Evolutionary conservation across 2,888 invertebrate genomes (phyloP).

Genomic region (Lochmaea crataegi): DNA sequence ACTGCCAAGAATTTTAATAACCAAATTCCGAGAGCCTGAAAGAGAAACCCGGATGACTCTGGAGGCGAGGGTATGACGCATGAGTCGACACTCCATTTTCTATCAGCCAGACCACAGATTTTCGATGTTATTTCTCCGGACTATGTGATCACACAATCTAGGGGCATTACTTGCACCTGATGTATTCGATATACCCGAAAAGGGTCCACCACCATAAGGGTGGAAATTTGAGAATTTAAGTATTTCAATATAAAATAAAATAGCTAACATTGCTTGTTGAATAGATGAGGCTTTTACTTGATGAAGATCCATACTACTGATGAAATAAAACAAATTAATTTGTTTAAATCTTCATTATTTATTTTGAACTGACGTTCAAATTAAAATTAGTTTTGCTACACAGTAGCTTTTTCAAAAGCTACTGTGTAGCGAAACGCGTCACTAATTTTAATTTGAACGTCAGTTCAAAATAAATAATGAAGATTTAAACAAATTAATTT

Average conservation of each 20-base stretch:
- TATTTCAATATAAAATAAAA: not conserved
- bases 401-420: too few relatives aligned
- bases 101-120: conserved; percentile 30
- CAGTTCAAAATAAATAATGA: too few relatives aligned
- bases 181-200: not conserved
- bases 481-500: too few relatives aligned
- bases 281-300: too few relatives aligned
- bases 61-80: conserved; percentile 32
- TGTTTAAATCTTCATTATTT: too few relatives aligned
- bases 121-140: conserved; percentile 32
- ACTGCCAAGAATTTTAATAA: conserved; percentile 60
- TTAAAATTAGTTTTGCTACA: too few relatives aligned
- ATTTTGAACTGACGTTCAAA: too few relatives aligned
- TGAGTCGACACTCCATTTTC: conserved; percentile 38
- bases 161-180: conserved; percentile 13
- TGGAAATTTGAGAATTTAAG: not conserved
- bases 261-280: too few relatives aligned
- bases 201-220: not conserved
- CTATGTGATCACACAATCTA: conserved; percentile 15
- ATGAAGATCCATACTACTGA: too few relatives aligned
- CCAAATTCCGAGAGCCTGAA: conserved; percentile 53
- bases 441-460: too few relatives aligned
- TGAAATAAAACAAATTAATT: too few relatives aligned
- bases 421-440: too few relatives aligned
- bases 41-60: conserved; percentile 38